phyloP scores from a whole-genome alignment of 1,140 invertebrate species.

The Conus ventricosus region DNA sequence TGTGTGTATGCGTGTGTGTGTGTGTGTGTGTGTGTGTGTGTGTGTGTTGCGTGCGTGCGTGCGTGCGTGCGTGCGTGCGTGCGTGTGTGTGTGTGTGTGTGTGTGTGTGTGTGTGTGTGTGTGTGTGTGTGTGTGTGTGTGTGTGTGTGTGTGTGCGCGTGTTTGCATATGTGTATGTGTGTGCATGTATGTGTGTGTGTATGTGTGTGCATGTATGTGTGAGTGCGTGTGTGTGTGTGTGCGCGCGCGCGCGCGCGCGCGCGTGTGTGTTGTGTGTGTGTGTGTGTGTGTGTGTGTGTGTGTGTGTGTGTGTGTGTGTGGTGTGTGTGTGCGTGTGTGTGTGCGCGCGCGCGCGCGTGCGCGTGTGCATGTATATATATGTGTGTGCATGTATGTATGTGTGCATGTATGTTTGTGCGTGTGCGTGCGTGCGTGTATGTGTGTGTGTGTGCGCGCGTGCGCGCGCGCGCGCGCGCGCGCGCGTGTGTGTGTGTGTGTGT shows the following conservation, averaged over 20 bases:
- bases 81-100: no score
- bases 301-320: not conserved
- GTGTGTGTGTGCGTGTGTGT: not conserved
- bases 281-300: not conserved
- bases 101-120: not conserved
- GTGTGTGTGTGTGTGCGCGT: not conserved
- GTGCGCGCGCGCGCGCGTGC: not conserved
- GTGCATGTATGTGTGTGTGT: not conserved
- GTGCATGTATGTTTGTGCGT: not conserved
- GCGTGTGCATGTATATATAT: not conserved
- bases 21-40: not conserved
- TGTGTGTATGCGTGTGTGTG: not conserved
- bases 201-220: not conserved
- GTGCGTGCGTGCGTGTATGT: no score
- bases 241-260: no score
- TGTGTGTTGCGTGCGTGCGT: not conserved
- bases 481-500: no score
- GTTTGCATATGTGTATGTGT: not conserved
- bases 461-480: no score
- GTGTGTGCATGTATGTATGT: constrained; percentile 2
- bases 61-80: no score
- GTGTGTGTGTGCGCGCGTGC: no score
- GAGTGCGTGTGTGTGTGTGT: no score
- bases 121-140: not conserved
- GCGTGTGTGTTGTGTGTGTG: not conserved